Percentiles rank a stretch among this genome's conserved stretches.
phyloP scores from a whole-genome alignment of 2,888 invertebrate genomes.

The Leucophenga maculata region DNA sequence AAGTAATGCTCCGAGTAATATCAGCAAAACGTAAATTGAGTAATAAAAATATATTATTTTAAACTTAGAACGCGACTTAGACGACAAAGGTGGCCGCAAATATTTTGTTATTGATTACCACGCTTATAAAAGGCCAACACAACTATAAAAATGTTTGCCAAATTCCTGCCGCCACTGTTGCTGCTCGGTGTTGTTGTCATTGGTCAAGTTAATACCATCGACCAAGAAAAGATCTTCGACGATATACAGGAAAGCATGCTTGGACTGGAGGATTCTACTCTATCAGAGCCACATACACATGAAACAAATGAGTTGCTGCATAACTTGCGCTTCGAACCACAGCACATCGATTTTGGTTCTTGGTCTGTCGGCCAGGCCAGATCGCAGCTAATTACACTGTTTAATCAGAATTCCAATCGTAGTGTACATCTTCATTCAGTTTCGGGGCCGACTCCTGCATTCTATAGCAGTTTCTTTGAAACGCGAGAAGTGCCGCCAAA shows the following conservation, averaged over 20 bases:
- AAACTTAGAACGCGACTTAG: not conserved
- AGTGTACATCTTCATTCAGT: slow-evolving; percentile 94
- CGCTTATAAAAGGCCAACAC: not conserved
- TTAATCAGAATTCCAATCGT: slow-evolving; percentile 88
- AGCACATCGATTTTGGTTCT: slow-evolving; percentile 74
- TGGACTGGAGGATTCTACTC: slow-evolving; percentile 28
- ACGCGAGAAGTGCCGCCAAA: slow-evolving; percentile 94
- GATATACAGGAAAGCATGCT: slow-evolving; percentile 48
- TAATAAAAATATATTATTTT: slow-evolving; percentile 3
- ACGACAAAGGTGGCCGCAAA: slow-evolving; percentile 4
- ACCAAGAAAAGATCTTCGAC: slow-evolving; percentile 21
- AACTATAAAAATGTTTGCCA: slow-evolving; percentile 43
- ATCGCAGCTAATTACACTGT: slow-evolving; percentile 87
- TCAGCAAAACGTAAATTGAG: slow-evolving; percentile 17
- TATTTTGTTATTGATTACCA: not conserved
- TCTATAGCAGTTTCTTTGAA: slow-evolving; percentile 97
- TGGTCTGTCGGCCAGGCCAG: slow-evolving; percentile 90
- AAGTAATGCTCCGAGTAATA: slow-evolving; percentile 1
- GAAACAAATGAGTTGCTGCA: slow-evolving; percentile 60
- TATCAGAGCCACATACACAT: slow-evolving; percentile 44
- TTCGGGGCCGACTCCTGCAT: slow-evolving; percentile 93
- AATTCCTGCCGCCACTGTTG: slow-evolving; percentile 34
- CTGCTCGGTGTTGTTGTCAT: slow-evolving; percentile 37
- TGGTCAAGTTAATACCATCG: slow-evolving; percentile 26
- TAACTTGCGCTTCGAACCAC: slow-evolving; percentile 73